Conservation (phyloP, 2,797 vertebrate genomes). For the Aeoliscus strigatus region DNA sequence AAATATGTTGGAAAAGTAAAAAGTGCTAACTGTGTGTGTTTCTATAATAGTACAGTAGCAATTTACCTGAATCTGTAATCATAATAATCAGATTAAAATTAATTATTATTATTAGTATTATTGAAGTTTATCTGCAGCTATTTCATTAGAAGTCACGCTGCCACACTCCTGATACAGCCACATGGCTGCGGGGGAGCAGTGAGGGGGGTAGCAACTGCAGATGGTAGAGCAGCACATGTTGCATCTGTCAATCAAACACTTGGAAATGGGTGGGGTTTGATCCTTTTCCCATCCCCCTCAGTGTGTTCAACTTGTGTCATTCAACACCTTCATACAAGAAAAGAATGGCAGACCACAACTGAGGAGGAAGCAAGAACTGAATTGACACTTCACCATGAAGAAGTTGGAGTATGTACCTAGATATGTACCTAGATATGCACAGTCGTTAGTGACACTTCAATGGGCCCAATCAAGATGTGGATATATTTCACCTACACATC, state of each 20-base stretch:
- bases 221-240: conserved; percentile 47
- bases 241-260: conserved; percentile 64
- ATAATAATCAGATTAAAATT: no score
- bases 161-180: conserved; percentile 1
- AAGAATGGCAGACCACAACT: not conserved
- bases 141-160: not conserved
- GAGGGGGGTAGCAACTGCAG: conserved; percentile 14
- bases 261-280: conserved; percentile 39
- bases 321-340: conserved; percentile 26
- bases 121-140: not conserved
- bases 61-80: no score
- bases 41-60: no score
- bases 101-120: no score
- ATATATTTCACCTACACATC: not conserved
- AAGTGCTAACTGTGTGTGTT: not conserved
- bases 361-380: not conserved
- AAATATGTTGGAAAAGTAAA: not conserved
- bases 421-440: no score
- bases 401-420: not conserved
- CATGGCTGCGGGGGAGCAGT: conserved; percentile 14
- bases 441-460: not conserved
- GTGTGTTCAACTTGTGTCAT: conserved; percentile 29
- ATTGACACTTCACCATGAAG: not conserved
- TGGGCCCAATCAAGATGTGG: not conserved
- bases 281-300: conserved; percentile 25